phyloP scores from a whole-genome alignment of 1,140 invertebrate species.

The Meloidogyne floridensis region DNA sequence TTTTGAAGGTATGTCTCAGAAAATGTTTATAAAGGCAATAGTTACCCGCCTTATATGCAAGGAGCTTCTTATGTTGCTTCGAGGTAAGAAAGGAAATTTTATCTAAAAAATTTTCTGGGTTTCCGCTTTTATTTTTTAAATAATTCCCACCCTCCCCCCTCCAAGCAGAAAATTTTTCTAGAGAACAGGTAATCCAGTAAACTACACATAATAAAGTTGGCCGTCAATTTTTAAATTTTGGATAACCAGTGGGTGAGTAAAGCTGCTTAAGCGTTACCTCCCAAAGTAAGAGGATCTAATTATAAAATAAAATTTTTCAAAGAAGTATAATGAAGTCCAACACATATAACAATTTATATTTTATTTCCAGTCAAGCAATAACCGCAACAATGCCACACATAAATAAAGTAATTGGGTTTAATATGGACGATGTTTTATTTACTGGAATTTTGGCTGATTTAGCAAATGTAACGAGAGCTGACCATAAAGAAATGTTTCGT shows the following conservation, averaged over 20 bases:
- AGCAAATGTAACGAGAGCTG: conserved; percentile 25
- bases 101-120: no score
- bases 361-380: neutral
- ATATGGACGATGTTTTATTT: conserved; percentile 38
- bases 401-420: conserved; percentile 13
- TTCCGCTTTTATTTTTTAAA: no score
- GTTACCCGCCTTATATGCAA: conserved; percentile 29
- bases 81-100: neutral
- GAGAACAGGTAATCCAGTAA: no score
- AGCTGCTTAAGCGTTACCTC: no score
- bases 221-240: no score
- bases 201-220: no score
- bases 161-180: no score
- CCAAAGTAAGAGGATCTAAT: no score
- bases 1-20: conserved; percentile 18
- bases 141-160: no score
- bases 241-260: no score
- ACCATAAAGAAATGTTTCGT: conserved; percentile 5
- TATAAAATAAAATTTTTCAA: no score
- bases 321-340: no score
- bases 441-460: conserved; percentile 32
- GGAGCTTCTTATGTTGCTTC: conserved; percentile 27
- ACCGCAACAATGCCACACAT: conserved; percentile 5
- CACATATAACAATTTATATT: neutral
- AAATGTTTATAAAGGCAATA: conserved; percentile 6